A percentile compares a stretch with the other conserved stretches of the same genome.
Evolutionary conservation across 2,113 vertebrate genomes (phyloP).

Genomic region (Pycnonotus jocosus): DNA sequence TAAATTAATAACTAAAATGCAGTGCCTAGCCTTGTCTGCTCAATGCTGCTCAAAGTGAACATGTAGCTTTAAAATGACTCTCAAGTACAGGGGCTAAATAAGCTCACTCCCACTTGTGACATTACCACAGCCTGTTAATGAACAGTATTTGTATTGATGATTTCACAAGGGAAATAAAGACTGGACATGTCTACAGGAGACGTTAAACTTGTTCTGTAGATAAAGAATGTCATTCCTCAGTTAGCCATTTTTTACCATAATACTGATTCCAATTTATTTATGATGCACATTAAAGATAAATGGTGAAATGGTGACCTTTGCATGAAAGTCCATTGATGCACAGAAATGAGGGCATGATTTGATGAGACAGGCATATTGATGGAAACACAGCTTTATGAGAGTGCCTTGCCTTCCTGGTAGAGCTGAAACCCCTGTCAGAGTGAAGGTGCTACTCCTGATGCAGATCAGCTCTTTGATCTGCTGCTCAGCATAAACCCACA

Average conservation of each 20-base stretch:
- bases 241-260: background rate
- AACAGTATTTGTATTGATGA: background rate
- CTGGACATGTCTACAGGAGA: background rate
- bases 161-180: background rate
- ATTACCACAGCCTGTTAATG: background rate
- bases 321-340: background rate
- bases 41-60: background rate
- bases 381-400: background rate
- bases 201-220: background rate
- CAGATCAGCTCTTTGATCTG: background rate
- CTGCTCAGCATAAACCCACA: background rate
- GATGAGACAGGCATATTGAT: background rate
- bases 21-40: background rate
- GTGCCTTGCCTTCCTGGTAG: background rate
- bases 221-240: background rate
- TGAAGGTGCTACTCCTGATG: background rate
- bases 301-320: background rate
- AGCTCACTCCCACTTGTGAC: background rate
- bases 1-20: background rate
- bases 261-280: background rate
- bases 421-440: background rate
- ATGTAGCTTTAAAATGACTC: background rate
- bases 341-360: background rate
- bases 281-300: background rate
- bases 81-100: background rate